Base-by-base conservation (phyloP, 2,113 vertebrate genomes). In the Cercocebus atys region DNA sequence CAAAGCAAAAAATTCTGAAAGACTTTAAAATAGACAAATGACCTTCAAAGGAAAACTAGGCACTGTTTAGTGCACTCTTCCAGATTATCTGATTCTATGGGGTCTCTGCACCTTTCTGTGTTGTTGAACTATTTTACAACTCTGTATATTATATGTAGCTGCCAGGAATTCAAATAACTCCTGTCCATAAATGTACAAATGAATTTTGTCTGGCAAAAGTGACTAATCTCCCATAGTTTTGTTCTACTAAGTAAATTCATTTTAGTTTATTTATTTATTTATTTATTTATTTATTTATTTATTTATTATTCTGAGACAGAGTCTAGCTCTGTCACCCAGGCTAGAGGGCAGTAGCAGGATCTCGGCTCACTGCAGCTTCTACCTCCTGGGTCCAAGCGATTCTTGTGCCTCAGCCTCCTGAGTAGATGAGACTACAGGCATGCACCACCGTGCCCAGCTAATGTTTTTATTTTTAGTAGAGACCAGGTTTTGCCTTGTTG, bases 181-280 rank as follows among this genome's bases (percentile, higher is more conserved):
- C 94, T 94, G 68, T 93, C 73, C 83, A 95, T 93, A 97, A 97
- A 95, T 45, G 88, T 96, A 86, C 79, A 96, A 94, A 96, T 95
- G 52, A 94, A 87, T 97, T 93, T 93, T 93, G 52, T 80, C 82
- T 96, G 85, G 89, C 17, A 38, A 86, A 97, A 88, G 47, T 86
- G 9, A 45, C 61, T 57, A 82, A 68, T 96, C 79, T 84, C 88
- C 79, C 79, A 86, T 47, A 83, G 83, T 91, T 98, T 91, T 97
- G 70, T 68, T 97, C 86, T 80, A 38, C 79, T 89, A 88, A 96
- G 90, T 61, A 93, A 97, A 95, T 85, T 95, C 73, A 95, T 95
- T 89, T 96, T 50, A 92, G 79, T 64, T 64, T 64, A 5, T 64
- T 64, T 61, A 0, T 61, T 57, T 57, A 8, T 57, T 57, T 57